Base-by-base conservation (phyloP, 1,140 invertebrate species). In the Daktulosphaira vitifoliae region DNA sequence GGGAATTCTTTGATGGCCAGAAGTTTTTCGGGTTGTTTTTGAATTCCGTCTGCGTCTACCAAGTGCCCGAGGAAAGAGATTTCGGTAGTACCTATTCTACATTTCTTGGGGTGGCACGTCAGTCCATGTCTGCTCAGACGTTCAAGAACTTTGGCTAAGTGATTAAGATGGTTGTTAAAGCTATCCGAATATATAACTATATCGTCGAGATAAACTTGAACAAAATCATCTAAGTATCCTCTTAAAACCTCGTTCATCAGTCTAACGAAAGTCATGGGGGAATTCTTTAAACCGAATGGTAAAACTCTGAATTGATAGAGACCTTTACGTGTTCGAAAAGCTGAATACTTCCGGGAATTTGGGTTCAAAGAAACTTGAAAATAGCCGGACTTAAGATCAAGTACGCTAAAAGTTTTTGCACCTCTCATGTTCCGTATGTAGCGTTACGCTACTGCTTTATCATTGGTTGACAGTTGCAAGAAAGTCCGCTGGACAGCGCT, bases 201-300 rank as follows among this genome's bases (percentile, higher is more conserved):
- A 37, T 65, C 29, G 9, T 65, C 26, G 8, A 65, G 16, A 25
- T 65, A 65, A 0, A 65, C 59, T 16, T 50, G n/a, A 8, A 50
- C 25, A 20, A 50, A 50, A 1, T 50, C 49, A 16, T 16, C 25
- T n/a, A 66, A 65, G 2, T 74, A 37, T 8, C 70, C 70, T 0
- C 11, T 20, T 23, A 79, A 16, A 11, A 26, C 23, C 5, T 26
- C 48, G 48, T 78, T 71, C 48, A 78, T 77, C 9, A 72, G 66
- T 20, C 73, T 51, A 67, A 76, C 73, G 67, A 80, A 80, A 23
- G 74, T 72, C 9, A 73, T 69, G 13, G 74, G 72, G 23, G 73
- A 72, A 69, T 77, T 77, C n/a, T 56, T 65, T 22, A 79, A 66
- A 37, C 78, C 78, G 68, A 79, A 79, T 18, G 77, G 73, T 70